Percentiles rank a stretch among this genome's conserved stretches.
These are phyloP conservation scores for Albula glossodonta DNA, from an alignment of 2,113 vertebrate genomes.

Conservation along the genomic window DNA sequence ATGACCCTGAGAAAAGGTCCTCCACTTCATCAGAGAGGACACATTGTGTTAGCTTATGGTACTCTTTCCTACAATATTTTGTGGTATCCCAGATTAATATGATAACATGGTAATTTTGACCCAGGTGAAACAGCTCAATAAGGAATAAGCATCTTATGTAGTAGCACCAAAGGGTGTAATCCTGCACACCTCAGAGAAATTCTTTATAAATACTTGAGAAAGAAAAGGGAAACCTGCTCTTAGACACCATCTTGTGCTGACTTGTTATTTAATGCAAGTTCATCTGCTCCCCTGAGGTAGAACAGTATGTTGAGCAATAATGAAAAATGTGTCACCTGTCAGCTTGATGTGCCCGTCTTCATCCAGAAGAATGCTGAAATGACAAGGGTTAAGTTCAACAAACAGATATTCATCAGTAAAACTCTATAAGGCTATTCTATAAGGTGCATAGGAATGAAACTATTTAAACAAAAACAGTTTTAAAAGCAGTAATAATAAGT, in stretches of 20 bases:
- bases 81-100: too few relatives aligned
- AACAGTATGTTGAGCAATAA: background rate
- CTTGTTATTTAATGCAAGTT: background rate
- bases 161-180: background rate
- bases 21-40: too few relatives aligned
- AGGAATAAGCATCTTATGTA: background rate
- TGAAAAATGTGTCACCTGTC: constrained; percentile 68
- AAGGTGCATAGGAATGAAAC: background rate
- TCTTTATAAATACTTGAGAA: too few relatives aligned
- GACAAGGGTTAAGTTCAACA: constrained; percentile 5
- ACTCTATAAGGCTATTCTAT: background rate
- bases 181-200: background rate
- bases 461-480: too few relatives aligned
- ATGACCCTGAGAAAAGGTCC: too few relatives aligned
- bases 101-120: too few relatives aligned
- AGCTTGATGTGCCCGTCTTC: constrained; percentile 86
- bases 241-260: background rate
- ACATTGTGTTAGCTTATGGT: too few relatives aligned
- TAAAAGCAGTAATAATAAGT: too few relatives aligned
- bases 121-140: background rate
- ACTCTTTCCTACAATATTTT: too few relatives aligned
- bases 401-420: background rate
- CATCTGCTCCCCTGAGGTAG: background rate
- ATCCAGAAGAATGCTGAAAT: constrained; percentile 82
- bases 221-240: background rate